Conservation (phyloP, 2,888 invertebrate genomes). For the Bellardia pandia region DNA sequence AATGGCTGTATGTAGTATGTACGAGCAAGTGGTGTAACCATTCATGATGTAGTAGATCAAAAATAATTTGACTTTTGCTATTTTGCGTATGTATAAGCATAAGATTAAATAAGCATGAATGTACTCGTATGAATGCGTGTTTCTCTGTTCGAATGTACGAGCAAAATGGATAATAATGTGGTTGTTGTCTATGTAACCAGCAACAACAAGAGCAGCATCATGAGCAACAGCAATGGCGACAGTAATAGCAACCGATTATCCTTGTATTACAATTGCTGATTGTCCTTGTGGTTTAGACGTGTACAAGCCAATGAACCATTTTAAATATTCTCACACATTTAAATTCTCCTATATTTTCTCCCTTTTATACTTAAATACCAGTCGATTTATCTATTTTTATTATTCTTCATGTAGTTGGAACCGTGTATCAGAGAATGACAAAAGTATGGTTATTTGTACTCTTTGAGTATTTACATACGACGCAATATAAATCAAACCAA, state of each 20-base stretch:
- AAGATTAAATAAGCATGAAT: constrained; percentile 17
- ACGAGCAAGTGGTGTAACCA: constrained; percentile 13
- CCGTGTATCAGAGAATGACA: no score
- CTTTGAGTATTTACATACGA: no score
- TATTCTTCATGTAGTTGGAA: no score
- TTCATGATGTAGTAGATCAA: not conserved
- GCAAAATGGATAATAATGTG: constrained; percentile 34
- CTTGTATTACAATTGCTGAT: constrained; percentile 58
- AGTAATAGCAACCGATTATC: constrained; percentile 53
- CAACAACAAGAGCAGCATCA: constrained; percentile 30
- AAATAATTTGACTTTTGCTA: constrained; percentile 8
- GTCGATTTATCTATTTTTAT: not conserved
- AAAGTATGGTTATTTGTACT: no score
- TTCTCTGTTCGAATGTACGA: not conserved
- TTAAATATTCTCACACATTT: not conserved
- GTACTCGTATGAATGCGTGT: constrained; percentile 18
- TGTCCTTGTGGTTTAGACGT: constrained; percentile 48
- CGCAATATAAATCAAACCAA: no score
- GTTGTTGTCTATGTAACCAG: constrained; percentile 27
- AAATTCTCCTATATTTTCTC: not conserved
- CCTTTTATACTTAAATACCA: not conserved
- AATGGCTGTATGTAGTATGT: not conserved
- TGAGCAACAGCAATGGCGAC: constrained; percentile 20
- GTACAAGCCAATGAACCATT: constrained; percentile 11
- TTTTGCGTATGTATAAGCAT: constrained; percentile 2